Base-by-base conservation (phyloP, 2,113 vertebrate species). In the Burhinus bistriatus region DNA sequence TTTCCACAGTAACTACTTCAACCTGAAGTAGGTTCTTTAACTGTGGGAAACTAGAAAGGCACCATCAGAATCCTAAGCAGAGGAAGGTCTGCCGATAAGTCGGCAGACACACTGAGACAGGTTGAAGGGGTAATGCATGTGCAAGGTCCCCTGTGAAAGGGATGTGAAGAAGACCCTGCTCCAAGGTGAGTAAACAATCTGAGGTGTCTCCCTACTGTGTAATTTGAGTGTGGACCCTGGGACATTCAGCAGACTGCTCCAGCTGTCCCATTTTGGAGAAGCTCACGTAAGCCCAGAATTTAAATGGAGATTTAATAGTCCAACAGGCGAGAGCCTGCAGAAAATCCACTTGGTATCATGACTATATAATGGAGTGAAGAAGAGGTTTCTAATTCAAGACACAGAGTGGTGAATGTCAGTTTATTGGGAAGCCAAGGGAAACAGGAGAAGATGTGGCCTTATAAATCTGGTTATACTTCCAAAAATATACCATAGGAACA, bases 391-490 rank as follows among this genome's bases (percentile, higher is more conserved):
- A 83, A 77, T 71, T 90, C 49, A 26, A 88, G 64, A 52, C 52
- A 49, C 20, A 16, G 68, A 64, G 42, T 32, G 30, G 52, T 34
- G 77, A 85, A 45, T 32, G 12, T n/a, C 61, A 80, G 58, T 94
- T 85, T 57, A 15, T 45, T 85, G 81, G 40, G 90, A 91, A 95
- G 91, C 42, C 42, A 84, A 58, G n/a, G 84, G 75, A 80, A 93
- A 61, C 76, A 57, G 87, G 70, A 86, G 65, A 73, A 83, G 51
- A 88, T 51, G 23, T 52, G 47, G 38, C 71, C 70, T 83, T 32
- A 26, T 73, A 95, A 95, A 93, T 89, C 58, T 80, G 44, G 64
- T 93, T 97, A 94, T 64, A 22, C 45, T 83, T 86, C 89, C 90
- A 94, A 95, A 96, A 96, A 94, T 91, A 95, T 3, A 36, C 70